phyloP scores from a whole-genome alignment of 2,797 vertebrate genomes.

The Leptatherina wallacei region DNA sequence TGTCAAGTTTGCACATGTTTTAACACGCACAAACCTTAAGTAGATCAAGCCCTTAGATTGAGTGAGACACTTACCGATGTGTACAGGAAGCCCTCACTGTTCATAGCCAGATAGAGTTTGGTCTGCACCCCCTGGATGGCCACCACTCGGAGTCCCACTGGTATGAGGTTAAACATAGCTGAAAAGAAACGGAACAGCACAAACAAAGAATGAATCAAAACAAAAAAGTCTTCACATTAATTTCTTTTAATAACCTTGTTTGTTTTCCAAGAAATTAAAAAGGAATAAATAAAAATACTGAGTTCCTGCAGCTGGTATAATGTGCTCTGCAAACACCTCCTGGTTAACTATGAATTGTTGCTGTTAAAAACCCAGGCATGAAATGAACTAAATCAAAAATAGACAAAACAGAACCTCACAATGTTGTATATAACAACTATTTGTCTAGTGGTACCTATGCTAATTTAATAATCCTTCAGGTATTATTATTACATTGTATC shows the following conservation, averaged over 20 bases:
- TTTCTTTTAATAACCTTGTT: neutral
- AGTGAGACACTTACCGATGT: constrained; percentile 91
- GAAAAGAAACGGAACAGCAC: constrained; percentile 49
- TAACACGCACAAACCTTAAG: too few relatives aligned
- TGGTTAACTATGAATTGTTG: neutral
- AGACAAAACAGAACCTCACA: neutral
- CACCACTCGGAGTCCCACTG: constrained; percentile 98
- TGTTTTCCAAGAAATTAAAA: neutral
- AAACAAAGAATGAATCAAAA: neutral
- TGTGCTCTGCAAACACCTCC: too few relatives aligned
- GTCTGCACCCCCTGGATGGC: constrained; percentile 99
- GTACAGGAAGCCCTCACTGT: constrained; percentile 97
- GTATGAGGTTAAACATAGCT: constrained; percentile 99
- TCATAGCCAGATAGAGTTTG: constrained; percentile 98
- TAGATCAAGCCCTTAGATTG: too few relatives aligned
- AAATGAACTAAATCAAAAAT: neutral
- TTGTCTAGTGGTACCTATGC: neutral
- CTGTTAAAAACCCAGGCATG: too few relatives aligned
- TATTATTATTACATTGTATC: neutral
- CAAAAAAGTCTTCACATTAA: neutral
- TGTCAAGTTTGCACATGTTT: too few relatives aligned
- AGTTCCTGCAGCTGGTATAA: neutral
- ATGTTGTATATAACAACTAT: neutral
- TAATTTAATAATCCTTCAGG: neutral
- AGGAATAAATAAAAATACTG: neutral